Percentiles rank a stretch among this genome's conserved stretches.
These are phyloP conservation scores for Charina bottae DNA, from an alignment of 2,113 vertebrate genomes.

Conservation along the genomic window DNA sequence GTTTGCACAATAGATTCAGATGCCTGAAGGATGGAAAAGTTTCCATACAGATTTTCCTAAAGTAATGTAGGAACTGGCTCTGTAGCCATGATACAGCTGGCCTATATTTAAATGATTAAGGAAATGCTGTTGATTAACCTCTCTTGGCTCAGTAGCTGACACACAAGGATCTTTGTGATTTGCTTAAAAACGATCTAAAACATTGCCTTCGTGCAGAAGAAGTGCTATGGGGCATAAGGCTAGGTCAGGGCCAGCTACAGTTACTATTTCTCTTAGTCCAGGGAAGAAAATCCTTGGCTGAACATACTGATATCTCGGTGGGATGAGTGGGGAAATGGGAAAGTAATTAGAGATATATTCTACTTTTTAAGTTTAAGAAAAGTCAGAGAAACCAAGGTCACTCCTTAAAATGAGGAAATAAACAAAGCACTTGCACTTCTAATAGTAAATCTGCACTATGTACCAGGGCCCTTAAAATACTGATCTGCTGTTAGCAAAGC, in stretches of 20 bases:
- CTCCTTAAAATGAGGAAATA: background rate
- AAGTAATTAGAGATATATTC: background rate
- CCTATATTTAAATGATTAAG: slow-evolving; percentile 47
- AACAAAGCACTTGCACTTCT: background rate
- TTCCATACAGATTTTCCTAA: slow-evolving; percentile 30
- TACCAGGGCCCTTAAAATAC: background rate
- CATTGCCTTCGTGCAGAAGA: background rate
- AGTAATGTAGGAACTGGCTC: slow-evolving; percentile 12
- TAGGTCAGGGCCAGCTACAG: accelerated
- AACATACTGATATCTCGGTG: background rate
- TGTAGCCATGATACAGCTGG: slow-evolving; percentile 25
- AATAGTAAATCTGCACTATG: background rate
- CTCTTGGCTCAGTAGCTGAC: slow-evolving; percentile 34
- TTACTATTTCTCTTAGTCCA: background rate
- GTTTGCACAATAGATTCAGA: background rate
- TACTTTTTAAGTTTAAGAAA: background rate
- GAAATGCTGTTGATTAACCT: slow-evolving; percentile 23
- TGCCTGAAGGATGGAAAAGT: background rate
- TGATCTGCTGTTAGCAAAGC: background rate
- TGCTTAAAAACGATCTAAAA: slow-evolving; percentile 13
- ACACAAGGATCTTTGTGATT: slow-evolving; percentile 31
- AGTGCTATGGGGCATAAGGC: background rate
- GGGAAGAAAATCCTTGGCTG: background rate
- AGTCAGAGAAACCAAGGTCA: background rate
- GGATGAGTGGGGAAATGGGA: background rate